Conservation (phyloP, 1,140 invertebrate species). For the Medauroidea extradentata region DNA sequence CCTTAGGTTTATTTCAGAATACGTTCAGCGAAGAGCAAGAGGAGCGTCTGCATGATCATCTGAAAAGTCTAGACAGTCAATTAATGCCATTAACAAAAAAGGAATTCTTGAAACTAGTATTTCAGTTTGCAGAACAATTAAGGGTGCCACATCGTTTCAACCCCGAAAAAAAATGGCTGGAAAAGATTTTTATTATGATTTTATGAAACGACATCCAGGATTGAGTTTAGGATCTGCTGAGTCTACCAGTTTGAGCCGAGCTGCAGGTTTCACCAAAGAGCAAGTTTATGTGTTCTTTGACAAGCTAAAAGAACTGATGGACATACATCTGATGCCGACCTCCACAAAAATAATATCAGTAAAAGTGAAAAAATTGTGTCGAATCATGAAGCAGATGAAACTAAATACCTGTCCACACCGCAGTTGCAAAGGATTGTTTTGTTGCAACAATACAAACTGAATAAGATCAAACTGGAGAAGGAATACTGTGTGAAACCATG, state of each 20-base stretch:
- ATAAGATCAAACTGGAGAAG: neutral
- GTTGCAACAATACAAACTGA: too few species aligned
- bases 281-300: neutral
- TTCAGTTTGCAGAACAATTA: too few species aligned
- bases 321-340: neutral
- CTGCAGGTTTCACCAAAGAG: constrained; percentile 2
- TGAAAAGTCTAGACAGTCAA: too few species aligned
- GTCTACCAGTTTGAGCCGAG: neutral
- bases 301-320: neutral
- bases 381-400: too few species aligned
- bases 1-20: too few species aligned
- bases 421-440: too few species aligned
- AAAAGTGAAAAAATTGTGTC: neutral
- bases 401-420: too few species aligned
- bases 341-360: neutral
- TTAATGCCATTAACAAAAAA: too few species aligned
- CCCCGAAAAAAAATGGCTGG: neutral
- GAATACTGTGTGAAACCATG: neutral
- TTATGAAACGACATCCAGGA: constrained; percentile 4
- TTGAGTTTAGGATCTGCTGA: neutral
- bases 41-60: too few species aligned
- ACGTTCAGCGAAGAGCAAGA: too few species aligned
- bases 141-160: too few species aligned
- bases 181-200: neutral
- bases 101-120: too few species aligned